Evolutionary conservation across 2,113 vertebrate species (phyloP).

Genomic region (Glaucidium brasilianum): DNA sequence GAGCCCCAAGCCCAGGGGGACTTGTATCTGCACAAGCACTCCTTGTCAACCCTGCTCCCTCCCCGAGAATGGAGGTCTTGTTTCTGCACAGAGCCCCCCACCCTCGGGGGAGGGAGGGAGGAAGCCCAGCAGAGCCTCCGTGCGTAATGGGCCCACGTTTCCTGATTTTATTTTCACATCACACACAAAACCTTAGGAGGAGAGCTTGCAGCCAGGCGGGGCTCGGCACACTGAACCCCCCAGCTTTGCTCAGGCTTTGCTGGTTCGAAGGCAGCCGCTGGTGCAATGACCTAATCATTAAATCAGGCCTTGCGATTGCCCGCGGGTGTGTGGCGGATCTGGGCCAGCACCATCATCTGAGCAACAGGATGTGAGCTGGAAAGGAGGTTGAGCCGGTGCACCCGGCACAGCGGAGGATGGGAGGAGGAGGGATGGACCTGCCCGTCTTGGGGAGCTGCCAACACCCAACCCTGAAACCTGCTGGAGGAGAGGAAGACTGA

Average conservation of each 20-base stretch:
- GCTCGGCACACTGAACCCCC: not conserved
- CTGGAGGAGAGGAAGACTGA: not conserved
- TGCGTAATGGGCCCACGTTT: not conserved
- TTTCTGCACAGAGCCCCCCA: not conserved
- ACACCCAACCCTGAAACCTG: slow-evolving; percentile 46
- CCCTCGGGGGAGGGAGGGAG: not conserved
- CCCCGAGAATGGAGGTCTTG: slow-evolving; percentile 29
- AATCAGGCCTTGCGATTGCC: not conserved
- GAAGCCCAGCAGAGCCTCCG: not conserved
- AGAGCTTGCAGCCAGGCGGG: not conserved
- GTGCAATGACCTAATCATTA: not conserved
- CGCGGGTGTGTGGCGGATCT: not conserved
- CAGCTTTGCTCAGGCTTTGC: not conserved
- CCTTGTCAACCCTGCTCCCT: not conserved
- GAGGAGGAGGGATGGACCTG: not conserved
- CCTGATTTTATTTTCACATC: not conserved
- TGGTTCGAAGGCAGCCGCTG: not conserved
- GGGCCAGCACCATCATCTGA: not conserved
- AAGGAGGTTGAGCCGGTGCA: not conserved
- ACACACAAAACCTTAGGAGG: not conserved
- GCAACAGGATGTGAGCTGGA: slow-evolving; percentile 60
- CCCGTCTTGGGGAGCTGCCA: not conserved
- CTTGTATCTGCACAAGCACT: not conserved
- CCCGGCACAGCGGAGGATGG: not conserved
- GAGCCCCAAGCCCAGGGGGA: not conserved